phyloP scores from a whole-genome alignment of 2,113 vertebrate genomes.

The Hystrix brachyura region DNA sequence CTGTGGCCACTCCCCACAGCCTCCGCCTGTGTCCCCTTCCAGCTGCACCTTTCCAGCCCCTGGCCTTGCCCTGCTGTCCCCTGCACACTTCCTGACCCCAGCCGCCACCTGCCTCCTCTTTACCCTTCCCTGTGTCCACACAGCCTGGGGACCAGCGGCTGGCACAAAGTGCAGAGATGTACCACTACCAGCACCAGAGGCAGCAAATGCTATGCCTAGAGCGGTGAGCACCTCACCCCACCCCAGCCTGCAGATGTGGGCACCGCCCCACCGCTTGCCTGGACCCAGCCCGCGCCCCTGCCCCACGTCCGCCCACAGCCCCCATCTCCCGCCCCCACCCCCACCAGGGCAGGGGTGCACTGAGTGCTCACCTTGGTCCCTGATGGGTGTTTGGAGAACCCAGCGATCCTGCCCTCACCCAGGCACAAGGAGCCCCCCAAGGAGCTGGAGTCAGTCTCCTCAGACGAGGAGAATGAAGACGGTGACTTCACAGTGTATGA shows the following conservation, averaged over 20 bases:
- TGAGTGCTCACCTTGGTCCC: background rate
- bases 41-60: background rate
- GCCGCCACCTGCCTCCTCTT: fast-evolving
- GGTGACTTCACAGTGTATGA: conserved; percentile 98
- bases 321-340: too few relatives aligned
- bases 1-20: too few relatives aligned
- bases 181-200: conserved; percentile 98
- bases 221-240: conserved; percentile 88
- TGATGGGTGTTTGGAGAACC: background rate
- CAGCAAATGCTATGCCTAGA: conserved; percentile 97
- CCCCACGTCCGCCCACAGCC: background rate
- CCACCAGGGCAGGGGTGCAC: conserved; percentile 71
- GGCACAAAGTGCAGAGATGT: conserved; percentile 97
- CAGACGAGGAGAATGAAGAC: conserved; percentile 96
- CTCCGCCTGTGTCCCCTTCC: background rate
- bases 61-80: fast-evolving
- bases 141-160: conserved; percentile 95
- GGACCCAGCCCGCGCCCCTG: fast-evolving
- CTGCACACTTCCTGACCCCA: fast-evolving
- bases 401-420: background rate
- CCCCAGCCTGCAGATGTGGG: background rate
- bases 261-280: background rate
- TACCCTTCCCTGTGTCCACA: background rate
- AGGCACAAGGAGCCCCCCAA: conserved; percentile 95
- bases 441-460: conserved; percentile 91